Evolutionary conservation across 1,140 invertebrate species (phyloP).

Genomic region (Hestina assimilis): DNA sequence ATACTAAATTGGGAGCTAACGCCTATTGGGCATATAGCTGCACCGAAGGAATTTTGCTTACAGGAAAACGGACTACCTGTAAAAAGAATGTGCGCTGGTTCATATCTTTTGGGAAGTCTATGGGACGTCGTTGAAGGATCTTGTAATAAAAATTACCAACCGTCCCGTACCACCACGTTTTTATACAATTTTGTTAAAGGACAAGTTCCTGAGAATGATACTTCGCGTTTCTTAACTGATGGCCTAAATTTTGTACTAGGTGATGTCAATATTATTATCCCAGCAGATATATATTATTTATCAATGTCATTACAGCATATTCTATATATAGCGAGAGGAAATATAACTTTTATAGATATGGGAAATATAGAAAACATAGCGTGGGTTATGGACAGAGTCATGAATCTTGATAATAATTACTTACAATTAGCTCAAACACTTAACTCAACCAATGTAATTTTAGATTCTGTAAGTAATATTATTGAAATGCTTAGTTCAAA

Average conservation of each 20-base stretch:
- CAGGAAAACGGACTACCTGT: slow-evolving; percentile 74
- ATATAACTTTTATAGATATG: slow-evolving; percentile 52
- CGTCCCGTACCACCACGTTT: slow-evolving; percentile 63
- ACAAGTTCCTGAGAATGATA: slow-evolving; percentile 44
- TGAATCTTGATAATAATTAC: slow-evolving; percentile 64
- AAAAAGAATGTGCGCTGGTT: slow-evolving; percentile 66
- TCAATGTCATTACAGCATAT: slow-evolving; percentile 73
- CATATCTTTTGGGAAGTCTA: slow-evolving; percentile 63
- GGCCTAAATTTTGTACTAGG: slow-evolving; percentile 52
- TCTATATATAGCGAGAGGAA: slow-evolving; percentile 47
- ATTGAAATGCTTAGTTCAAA: slow-evolving; percentile 54
- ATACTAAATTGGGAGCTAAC: slow-evolving; percentile 68
- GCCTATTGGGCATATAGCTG: slow-evolving; percentile 57
- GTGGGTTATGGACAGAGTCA: slow-evolving; percentile 72
- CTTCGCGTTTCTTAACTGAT: slow-evolving; percentile 56
- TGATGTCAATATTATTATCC: slow-evolving; percentile 63
- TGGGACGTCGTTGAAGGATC: slow-evolving; percentile 66
- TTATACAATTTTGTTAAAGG: slow-evolving; percentile 66
- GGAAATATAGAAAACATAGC: slow-evolving; percentile 72
- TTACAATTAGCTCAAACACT: slow-evolving; percentile 70
- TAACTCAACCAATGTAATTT: slow-evolving; percentile 78
- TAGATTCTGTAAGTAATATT: slow-evolving; percentile 74
- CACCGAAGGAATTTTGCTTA: slow-evolving; percentile 74
- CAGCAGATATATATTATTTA: slow-evolving; percentile 77
- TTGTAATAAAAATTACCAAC: slow-evolving; percentile 63